Conservation (phyloP, 2,888 invertebrate species). For the Helleia helle region DNA sequence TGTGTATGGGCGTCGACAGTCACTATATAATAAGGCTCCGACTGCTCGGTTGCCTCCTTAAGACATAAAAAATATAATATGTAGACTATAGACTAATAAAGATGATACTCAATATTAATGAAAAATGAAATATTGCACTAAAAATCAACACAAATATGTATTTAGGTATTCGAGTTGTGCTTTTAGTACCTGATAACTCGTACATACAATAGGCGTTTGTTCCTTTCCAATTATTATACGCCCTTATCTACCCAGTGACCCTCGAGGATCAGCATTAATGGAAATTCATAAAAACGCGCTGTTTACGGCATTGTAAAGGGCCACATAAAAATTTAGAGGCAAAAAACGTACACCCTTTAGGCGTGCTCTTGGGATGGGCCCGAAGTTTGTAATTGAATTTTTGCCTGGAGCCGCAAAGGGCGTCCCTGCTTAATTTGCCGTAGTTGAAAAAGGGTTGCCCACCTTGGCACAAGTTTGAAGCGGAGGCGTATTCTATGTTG, state of each 20-base stretch:
- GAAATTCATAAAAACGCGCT: conserved; percentile 68
- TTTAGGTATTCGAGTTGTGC: background rate
- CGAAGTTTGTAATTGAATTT: conserved; percentile 73
- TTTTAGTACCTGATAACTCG: too few relatives aligned
- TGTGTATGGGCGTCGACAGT: too few relatives aligned
- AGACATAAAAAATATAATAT: too few relatives aligned
- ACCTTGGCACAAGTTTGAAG: conserved; percentile 24
- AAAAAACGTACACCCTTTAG: conserved; percentile 59
- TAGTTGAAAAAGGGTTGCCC: conserved; percentile 56
- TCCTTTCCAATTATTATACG: conserved; percentile 5
- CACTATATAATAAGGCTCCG: too few relatives aligned
- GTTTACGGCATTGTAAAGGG: conserved; percentile 70
- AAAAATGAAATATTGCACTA: too few relatives aligned
- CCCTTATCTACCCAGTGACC: conserved; percentile 20
- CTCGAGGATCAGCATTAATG: conserved; percentile 52
- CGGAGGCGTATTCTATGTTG: conserved; percentile 17
- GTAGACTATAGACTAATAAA: too few relatives aligned
- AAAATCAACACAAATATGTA: background rate
- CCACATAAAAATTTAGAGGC: conserved; percentile 67
- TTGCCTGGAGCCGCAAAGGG: conserved; percentile 71
- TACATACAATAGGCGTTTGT: too few relatives aligned
- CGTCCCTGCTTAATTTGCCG: conserved; percentile 66
- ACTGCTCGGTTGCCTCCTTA: too few relatives aligned
- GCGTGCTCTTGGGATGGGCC: conserved; percentile 63
- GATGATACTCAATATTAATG: too few relatives aligned